Conservation (phyloP, 1,140 invertebrate species). For the Papilio machaon region DNA sequence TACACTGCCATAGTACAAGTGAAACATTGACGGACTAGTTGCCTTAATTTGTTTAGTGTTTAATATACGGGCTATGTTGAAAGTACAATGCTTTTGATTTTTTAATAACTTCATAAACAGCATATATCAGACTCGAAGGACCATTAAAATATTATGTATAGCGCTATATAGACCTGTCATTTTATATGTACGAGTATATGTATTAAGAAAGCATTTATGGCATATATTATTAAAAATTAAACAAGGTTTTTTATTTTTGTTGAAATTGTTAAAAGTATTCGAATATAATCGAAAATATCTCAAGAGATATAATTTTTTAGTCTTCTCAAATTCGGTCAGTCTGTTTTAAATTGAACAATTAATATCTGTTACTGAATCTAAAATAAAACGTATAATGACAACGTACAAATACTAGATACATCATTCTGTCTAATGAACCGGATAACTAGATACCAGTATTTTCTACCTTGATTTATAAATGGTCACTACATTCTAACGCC, state of each 20-base stretch:
- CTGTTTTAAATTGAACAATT: not conserved
- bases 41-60: not conserved
- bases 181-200: too few species aligned
- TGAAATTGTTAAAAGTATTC: not conserved
- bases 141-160: not conserved
- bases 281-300: not conserved
- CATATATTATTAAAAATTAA: too few species aligned
- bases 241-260: not conserved
- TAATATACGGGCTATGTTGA: not conserved
- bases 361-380: not conserved
- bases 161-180: not conserved
- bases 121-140: not conserved
- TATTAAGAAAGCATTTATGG: too few species aligned
- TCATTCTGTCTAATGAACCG: not conserved
- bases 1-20: too few species aligned
- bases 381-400: not conserved
- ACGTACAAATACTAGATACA: not conserved
- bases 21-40: too few species aligned
- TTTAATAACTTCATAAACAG: not conserved
- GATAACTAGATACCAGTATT: not conserved
- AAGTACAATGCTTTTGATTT: not conserved
- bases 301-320: constrained; percentile 1
- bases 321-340: not conserved
- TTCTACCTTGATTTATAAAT: constrained; percentile 57
- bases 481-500: constrained; percentile 72